Percentiles rank a stretch among this genome's conserved stretches.
Evolutionary conservation across 2,888 invertebrate genomes (phyloP).

Genomic region (Dioctria linearis): DNA sequence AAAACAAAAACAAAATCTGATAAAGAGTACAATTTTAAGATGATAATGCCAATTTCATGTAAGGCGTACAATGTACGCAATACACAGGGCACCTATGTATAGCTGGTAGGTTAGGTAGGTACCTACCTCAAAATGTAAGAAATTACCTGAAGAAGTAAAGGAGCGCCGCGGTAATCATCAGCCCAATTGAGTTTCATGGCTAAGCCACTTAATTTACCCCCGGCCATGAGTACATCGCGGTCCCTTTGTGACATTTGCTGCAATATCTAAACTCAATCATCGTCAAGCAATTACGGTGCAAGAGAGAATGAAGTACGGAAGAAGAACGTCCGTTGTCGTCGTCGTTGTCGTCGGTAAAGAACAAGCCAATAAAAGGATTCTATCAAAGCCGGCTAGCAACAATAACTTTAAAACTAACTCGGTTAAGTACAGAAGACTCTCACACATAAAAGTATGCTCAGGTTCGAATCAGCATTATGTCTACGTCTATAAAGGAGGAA

Average conservation of each 20-base stretch:
- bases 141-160: slow-evolving; percentile 25
- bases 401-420: slow-evolving; percentile 28
- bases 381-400: slow-evolving; percentile 21
- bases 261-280: slow-evolving; percentile 47
- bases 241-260: slow-evolving; percentile 49
- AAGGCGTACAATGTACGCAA: not conserved
- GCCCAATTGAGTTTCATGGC: slow-evolving; percentile 40
- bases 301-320: slow-evolving; percentile 37
- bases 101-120: too few relatives aligned
- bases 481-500: not conserved
- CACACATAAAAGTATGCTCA: too few relatives aligned
- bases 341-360: not conserved
- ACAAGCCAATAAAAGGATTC: slow-evolving; percentile 5
- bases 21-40: slow-evolving; percentile 31
- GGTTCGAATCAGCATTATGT: too few relatives aligned
- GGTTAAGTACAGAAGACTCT: too few relatives aligned
- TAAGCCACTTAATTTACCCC: slow-evolving; percentile 46
- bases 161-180: slow-evolving; percentile 45
- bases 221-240: slow-evolving; percentile 40
- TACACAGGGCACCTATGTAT: too few relatives aligned
- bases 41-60: slow-evolving; percentile 23
- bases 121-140: slow-evolving; percentile 19
- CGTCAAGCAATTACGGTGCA: slow-evolving; percentile 47
- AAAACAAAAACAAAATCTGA: not conserved
- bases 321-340: slow-evolving; percentile 13